Evolutionary conservation across 2,797 vertebrate species (phyloP).

Genomic region (Myotis pilosus): DNA sequence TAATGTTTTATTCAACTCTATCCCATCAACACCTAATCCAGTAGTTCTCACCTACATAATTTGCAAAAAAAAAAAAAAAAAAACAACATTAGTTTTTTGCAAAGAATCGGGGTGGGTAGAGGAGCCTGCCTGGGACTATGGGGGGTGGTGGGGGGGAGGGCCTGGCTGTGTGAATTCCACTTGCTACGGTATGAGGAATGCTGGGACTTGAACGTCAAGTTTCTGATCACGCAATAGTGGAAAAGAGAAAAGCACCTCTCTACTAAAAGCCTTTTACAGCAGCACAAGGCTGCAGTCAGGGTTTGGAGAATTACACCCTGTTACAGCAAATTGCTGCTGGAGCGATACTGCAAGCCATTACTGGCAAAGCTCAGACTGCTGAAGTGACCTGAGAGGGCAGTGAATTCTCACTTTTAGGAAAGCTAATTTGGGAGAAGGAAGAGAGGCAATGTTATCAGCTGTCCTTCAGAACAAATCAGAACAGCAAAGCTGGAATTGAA

Average conservation of each 20-base stretch:
- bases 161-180: not conserved
- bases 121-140: not conserved
- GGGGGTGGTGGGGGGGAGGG: not conserved
- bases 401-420: slow-evolving; percentile 1
- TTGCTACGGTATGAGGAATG: not conserved
- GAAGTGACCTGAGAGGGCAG: not conserved
- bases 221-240: not conserved
- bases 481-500: slow-evolving; percentile 13
- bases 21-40: not conserved
- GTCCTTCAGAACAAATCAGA: slow-evolving; percentile 47
- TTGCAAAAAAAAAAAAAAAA: not conserved
- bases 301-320: slow-evolving; percentile 17
- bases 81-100: not conserved
- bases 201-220: not conserved
- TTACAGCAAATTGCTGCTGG: not conserved
- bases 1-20: not conserved
- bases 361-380: not conserved
- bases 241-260: not conserved
- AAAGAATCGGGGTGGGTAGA: not conserved
- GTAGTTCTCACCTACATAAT: not conserved
- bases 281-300: not conserved
- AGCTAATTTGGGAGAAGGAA: not conserved
- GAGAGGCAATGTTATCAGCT: not conserved
- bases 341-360: not conserved
- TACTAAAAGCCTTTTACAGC: not conserved